phyloP scores from a whole-genome alignment of 2,888 invertebrate species.

The Ennomos quercinarius region DNA sequence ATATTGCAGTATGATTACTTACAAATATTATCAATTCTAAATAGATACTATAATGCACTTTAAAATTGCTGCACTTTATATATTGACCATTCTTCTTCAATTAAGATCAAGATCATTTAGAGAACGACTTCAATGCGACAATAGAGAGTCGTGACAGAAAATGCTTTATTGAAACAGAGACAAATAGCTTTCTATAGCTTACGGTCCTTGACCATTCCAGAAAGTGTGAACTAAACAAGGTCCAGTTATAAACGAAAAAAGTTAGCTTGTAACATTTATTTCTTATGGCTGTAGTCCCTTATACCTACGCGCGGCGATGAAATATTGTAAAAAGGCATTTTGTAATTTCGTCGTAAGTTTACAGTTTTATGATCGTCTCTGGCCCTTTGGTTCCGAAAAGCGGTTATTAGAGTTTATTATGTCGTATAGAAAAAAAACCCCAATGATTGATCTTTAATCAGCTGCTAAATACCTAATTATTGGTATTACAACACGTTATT shows the following conservation, averaged over 20 bases:
- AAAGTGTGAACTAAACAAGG: slow-evolving; percentile 66
- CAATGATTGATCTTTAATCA: slow-evolving; percentile 65
- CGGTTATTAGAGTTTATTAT: slow-evolving; percentile 62
- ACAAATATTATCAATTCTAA: slow-evolving; percentile 4
- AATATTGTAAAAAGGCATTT: slow-evolving; percentile 77
- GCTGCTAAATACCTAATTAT: slow-evolving; percentile 62
- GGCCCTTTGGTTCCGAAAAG: slow-evolving; percentile 62
- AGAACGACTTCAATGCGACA: slow-evolving; percentile 58
- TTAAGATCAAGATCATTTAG: slow-evolving; percentile 73
- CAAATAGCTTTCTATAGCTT: slow-evolving; percentile 67
- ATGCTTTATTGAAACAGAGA: slow-evolving; percentile 63
- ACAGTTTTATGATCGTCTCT: slow-evolving; percentile 74
- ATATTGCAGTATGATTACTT: background rate
- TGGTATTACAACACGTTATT: slow-evolving; percentile 45
- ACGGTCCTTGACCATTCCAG: slow-evolving; percentile 75
- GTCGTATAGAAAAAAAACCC: slow-evolving; percentile 55
- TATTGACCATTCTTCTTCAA: slow-evolving; percentile 47
- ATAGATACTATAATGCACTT: slow-evolving; percentile 24
- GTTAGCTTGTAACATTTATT: slow-evolving; percentile 47
- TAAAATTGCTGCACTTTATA: slow-evolving; percentile 14
- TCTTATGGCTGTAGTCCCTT: slow-evolving; percentile 48
- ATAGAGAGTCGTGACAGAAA: slow-evolving; percentile 73
- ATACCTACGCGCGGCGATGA: slow-evolving; percentile 72
- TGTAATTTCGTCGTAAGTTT: slow-evolving; percentile 74
- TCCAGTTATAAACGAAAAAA: slow-evolving; percentile 61